Evolutionary conservation across 2,888 invertebrate genomes (phyloP).

Genomic region (Hermaeophaga mercurialis): DNA sequence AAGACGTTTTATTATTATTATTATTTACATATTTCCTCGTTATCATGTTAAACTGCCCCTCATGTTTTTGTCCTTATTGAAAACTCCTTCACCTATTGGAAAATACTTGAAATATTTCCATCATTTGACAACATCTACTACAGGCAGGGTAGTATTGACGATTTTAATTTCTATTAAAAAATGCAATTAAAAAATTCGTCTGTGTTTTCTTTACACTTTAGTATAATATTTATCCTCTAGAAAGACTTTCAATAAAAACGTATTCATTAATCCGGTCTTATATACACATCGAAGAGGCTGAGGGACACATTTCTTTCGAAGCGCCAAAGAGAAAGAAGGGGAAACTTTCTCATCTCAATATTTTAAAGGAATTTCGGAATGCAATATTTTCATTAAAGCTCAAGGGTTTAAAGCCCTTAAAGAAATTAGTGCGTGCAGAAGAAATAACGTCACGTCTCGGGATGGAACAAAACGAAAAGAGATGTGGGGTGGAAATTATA

Average conservation of each 20-base stretch:
- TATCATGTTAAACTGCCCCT: too few relatives aligned
- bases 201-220: not conserved
- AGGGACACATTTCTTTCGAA: slow-evolving; percentile 10
- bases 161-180: too few relatives aligned
- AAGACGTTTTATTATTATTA: too few relatives aligned
- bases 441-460: slow-evolving; percentile 51
- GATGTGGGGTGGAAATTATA: slow-evolving; percentile 48
- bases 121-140: too few relatives aligned
- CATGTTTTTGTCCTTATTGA: too few relatives aligned
- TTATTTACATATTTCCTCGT: too few relatives aligned
- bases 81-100: too few relatives aligned
- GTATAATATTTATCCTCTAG: not conserved
- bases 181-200: too few relatives aligned
- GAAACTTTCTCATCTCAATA: slow-evolving; percentile 39
- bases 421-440: slow-evolving; percentile 56
- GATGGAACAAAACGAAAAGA: slow-evolving; percentile 51
- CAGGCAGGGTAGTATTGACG: too few relatives aligned
- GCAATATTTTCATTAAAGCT: slow-evolving; percentile 51
- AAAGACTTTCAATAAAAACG: not conserved
- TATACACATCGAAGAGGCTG: slow-evolving; percentile 3
- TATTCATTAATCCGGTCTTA: not conserved
- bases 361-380: slow-evolving; percentile 50
- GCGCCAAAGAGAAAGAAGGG: not conserved
- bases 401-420: slow-evolving; percentile 52
- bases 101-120: too few relatives aligned